Percentiles rank a stretch among this genome's conserved stretches.
Evolutionary conservation across 2,113 vertebrate species (phyloP).

Genomic region (Chamaetylas fuelleborni): DNA sequence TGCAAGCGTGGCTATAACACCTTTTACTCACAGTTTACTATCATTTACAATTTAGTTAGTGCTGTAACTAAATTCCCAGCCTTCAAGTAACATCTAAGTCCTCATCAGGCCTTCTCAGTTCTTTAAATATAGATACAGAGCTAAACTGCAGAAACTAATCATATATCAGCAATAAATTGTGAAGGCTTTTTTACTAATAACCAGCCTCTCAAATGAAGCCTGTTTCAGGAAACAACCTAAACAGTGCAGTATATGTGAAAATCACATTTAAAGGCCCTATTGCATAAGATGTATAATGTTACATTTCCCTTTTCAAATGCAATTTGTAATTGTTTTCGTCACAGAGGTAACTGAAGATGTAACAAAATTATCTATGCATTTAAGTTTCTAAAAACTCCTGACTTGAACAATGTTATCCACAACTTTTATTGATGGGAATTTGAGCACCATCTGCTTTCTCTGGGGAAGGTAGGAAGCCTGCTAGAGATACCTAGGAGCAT

Average conservation of each 20-base stretch:
- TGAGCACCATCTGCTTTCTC: background rate
- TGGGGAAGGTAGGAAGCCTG: background rate
- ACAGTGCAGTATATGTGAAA: background rate
- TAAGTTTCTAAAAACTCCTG: background rate
- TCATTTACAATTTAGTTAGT: background rate
- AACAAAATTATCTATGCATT: background rate
- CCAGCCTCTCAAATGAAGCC: background rate
- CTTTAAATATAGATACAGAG: background rate
- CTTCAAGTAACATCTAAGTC: background rate
- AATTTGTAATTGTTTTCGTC: background rate
- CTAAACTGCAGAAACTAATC: background rate
- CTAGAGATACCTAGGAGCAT: background rate
- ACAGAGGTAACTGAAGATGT: background rate
- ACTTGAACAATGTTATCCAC: background rate
- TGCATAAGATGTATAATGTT: background rate
- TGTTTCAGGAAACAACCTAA: background rate
- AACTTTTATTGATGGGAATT: background rate
- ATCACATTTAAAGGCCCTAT: background rate
- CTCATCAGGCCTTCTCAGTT: background rate
- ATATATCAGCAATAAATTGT: background rate
- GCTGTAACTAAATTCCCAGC: background rate
- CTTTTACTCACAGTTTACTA: conserved; percentile 29
- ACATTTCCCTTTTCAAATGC: background rate
- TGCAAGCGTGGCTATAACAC: background rate
- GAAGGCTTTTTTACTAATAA: background rate